Percentiles rank a stretch among this genome's conserved stretches.
phyloP scores from a whole-genome alignment of 2,888 invertebrate genomes.

The Leucoma salicis region DNA sequence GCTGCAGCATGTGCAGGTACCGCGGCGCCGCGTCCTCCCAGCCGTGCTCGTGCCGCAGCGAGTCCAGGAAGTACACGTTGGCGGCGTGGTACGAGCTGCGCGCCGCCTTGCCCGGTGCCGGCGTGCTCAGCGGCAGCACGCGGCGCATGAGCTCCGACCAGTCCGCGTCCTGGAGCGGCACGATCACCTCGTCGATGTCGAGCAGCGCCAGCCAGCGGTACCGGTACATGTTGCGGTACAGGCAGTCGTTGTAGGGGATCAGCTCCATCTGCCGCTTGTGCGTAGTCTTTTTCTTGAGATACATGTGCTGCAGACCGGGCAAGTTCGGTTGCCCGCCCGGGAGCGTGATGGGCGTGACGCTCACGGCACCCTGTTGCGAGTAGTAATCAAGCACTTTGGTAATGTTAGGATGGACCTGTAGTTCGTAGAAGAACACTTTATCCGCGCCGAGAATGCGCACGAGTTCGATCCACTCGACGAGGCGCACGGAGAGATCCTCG shows the following conservation, averaged over 20 bases:
- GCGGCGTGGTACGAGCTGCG: constrained; percentile 93
- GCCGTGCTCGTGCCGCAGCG: constrained; percentile 90
- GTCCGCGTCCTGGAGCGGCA: constrained; percentile 88
- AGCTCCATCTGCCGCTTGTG: constrained; percentile 97
- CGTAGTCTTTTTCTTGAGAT: constrained; percentile 94
- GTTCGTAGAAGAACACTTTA: constrained; percentile 94
- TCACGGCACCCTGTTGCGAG: constrained; percentile 84
- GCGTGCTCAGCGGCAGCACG: constrained; percentile 84
- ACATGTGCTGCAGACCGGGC: constrained; percentile 93
- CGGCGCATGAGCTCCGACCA: constrained; percentile 92
- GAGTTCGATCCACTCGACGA: constrained; percentile 97
- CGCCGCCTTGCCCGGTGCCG: constrained; percentile 70
- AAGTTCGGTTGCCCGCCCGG: constrained; percentile 96
- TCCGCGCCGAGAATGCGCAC: constrained; percentile 93
- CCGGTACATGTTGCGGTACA: constrained; percentile 94
- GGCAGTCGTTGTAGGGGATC: constrained; percentile 97
- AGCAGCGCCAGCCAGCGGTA: constrained; percentile 95
- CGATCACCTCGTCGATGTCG: constrained; percentile 97
- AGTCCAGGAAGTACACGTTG: constrained; percentile 96
- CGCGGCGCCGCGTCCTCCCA: constrained; percentile 90
- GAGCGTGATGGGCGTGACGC: constrained; percentile 90
- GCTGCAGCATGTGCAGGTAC: constrained; percentile 97
- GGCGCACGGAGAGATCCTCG: constrained; percentile 93
- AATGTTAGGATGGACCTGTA: constrained; percentile 96
- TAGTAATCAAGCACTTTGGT: constrained; percentile 90